Conservation (phyloP, 1,140 invertebrate genomes). For the Caenorhabditis briggsae region DNA sequence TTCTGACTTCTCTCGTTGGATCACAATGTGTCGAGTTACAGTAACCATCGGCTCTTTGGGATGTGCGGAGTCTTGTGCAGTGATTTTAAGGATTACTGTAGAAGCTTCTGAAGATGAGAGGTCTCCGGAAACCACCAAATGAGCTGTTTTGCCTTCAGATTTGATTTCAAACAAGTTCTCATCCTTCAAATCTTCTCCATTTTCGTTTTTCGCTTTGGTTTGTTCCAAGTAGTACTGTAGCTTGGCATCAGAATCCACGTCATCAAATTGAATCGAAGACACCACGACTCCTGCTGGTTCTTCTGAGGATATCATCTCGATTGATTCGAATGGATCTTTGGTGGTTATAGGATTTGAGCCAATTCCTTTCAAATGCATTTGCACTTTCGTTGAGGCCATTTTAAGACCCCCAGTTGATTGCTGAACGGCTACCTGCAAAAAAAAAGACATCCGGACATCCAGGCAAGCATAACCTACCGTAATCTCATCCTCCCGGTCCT, state of each 20-base stretch:
- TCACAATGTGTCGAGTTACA: not conserved
- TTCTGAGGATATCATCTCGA: slow-evolving; percentile 12
- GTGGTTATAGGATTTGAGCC: not conserved
- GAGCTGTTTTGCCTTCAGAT: not conserved
- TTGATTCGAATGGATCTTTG: not conserved
- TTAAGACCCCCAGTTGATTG: slow-evolving; percentile 8
- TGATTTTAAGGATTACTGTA: not conserved
- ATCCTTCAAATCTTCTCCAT: not conserved
- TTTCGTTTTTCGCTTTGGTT: not conserved
- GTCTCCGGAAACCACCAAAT: slow-evolving; percentile 13
- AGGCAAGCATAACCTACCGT: not conserved
- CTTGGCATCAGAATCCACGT: not conserved
- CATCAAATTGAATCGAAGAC: not conserved
- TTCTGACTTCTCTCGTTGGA: not conserved
- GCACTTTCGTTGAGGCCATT: not conserved
- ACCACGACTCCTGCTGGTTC: slow-evolving; percentile 18
- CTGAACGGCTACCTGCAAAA: slow-evolving; percentile 11
- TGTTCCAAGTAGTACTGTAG: not conserved
- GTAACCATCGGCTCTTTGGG: not conserved
- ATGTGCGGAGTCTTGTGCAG: not conserved
- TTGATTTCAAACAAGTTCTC: not conserved
- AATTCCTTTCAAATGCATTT: not conserved
- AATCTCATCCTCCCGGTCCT: not conserved
- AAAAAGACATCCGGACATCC: too few relatives aligned
- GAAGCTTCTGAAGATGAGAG: not conserved